Evolutionary conservation across 2,113 vertebrate species (phyloP).

Genomic region (Microcebus ravelobensis): DNA sequence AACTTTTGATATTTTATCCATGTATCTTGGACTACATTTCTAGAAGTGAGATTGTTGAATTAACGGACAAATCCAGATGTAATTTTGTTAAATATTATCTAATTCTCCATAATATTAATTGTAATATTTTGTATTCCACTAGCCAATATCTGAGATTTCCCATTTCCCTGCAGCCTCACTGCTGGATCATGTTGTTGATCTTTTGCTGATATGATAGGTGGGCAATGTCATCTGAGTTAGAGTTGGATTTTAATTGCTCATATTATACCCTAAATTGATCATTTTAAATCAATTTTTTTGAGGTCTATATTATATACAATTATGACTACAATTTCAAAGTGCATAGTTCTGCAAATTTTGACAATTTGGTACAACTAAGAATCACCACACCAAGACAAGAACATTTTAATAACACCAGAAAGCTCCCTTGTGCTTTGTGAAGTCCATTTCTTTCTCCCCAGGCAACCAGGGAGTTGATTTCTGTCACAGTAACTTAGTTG

Average conservation of each 20-base stretch:
- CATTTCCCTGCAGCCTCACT: background rate
- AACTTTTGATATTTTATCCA: background rate
- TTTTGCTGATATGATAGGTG: too few species aligned
- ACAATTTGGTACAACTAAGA: background rate
- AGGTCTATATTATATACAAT: background rate
- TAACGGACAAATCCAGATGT: background rate
- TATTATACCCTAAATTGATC: background rate
- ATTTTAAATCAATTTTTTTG: background rate
- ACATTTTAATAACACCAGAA: background rate
- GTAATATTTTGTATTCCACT: background rate
- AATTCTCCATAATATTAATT: background rate
- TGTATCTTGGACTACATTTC: background rate
- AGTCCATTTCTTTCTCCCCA: background rate
- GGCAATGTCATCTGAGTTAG: too few species aligned
- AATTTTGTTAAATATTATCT: background rate
- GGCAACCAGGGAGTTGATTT: background rate
- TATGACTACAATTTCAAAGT: background rate
- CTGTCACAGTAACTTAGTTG: background rate
- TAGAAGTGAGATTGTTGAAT: background rate
- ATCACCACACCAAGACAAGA: background rate
- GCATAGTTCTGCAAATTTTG: background rate
- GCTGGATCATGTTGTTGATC: background rate
- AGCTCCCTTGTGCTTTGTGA: background rate
- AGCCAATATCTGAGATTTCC: background rate
- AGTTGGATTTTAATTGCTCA: background rate